Percentiles rank a stretch among this genome's conserved stretches.
Evolutionary conservation across 2,888 invertebrate species (phyloP).

Genomic region (Coenonympha glycerion): DNA sequence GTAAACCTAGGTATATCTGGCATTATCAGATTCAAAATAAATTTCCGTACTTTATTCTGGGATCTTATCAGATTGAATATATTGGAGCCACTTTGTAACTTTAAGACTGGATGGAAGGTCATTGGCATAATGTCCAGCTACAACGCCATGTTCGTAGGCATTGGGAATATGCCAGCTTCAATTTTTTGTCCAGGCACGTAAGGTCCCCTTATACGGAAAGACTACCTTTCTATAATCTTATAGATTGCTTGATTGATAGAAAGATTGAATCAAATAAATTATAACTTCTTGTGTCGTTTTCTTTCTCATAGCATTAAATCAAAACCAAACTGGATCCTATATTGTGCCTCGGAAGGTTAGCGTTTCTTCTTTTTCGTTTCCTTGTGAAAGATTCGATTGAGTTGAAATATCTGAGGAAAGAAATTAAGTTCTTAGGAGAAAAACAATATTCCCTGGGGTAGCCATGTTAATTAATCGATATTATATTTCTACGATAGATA

Average conservation of each 20-base stretch:
- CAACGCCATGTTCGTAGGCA: conserved; percentile 20
- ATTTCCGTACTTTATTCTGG: conserved; percentile 19
- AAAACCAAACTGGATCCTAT: neutral
- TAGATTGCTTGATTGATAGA: conserved; percentile 22
- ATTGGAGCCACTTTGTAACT: conserved; percentile 13
- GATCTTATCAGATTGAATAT: conserved; percentile 22
- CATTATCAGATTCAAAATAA: conserved; percentile 20
- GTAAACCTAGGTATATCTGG: too few relatives aligned
- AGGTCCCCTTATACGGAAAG: conserved; percentile 23
- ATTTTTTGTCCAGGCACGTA: conserved; percentile 26
- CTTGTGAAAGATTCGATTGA: too few relatives aligned
- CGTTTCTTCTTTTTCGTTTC: too few relatives aligned
- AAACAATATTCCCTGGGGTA: too few relatives aligned
- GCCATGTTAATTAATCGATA: too few relatives aligned
- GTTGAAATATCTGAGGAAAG: too few relatives aligned
- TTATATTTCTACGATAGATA: too few relatives aligned
- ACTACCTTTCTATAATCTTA: conserved; percentile 25
- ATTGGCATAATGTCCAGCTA: conserved; percentile 23
- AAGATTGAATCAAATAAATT: conserved; percentile 20
- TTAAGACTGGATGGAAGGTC: conserved; percentile 22
- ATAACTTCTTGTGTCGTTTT: conserved; percentile 4
- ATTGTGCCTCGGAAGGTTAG: neutral
- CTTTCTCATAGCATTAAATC: neutral
- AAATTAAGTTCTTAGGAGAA: too few relatives aligned
- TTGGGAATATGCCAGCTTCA: conserved; percentile 27